Evolutionary conservation across 2,113 vertebrate species (phyloP).

Genomic region (Megatriorchis doriae): DNA sequence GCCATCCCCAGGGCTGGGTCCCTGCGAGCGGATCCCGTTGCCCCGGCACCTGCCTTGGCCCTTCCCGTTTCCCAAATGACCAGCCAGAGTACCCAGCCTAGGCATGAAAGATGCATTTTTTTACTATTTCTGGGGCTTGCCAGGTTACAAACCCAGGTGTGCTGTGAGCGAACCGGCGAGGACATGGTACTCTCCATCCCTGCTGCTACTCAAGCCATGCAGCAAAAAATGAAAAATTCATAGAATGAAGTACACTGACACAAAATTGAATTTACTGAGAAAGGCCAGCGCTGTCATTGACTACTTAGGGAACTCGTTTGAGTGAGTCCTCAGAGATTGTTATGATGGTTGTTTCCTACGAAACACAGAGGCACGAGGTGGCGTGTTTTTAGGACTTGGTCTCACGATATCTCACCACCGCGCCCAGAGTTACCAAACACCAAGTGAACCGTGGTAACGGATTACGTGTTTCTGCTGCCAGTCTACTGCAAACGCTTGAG

Average conservation of each 20-base stretch:
- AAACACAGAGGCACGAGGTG: neutral
- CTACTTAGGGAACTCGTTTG: neutral
- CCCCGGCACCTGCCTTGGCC: neutral
- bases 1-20: neutral
- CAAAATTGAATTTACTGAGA: neutral
- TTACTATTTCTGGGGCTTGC: neutral
- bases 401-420: neutral
- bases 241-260: neutral
- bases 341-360: rapidly evolving
- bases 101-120: neutral
- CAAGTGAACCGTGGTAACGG: neutral
- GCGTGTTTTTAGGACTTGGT: neutral
- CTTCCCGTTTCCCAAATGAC: neutral
- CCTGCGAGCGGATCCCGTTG: rapidly evolving
- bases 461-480: neutral
- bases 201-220: neutral
- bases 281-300: neutral
- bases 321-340: neutral
- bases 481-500: neutral
- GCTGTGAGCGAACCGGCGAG: rapidly evolving
- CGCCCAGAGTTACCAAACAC: neutral
- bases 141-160: neutral
- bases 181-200: rapidly evolving
- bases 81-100: neutral
- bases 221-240: neutral